These are phyloP conservation scores for Ametastegia equiseti DNA, from an alignment of 2,888 invertebrate species.

Conservation along the genomic window DNA sequence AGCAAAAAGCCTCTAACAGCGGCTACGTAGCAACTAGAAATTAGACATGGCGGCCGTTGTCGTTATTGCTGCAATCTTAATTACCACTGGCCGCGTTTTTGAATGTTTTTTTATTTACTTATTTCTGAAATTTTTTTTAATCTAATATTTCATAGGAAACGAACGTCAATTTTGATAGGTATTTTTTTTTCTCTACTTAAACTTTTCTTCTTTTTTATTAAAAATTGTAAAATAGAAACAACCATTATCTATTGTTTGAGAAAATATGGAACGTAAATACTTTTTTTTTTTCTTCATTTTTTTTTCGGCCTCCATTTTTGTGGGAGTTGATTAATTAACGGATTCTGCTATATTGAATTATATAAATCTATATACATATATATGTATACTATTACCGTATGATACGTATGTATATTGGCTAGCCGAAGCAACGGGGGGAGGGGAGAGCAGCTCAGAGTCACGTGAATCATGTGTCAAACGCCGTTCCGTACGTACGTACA, in stretches of 20 bases:
- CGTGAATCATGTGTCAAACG: conserved; percentile 47
- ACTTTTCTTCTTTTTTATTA: no score
- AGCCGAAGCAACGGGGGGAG: neutral
- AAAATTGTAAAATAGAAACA: no score
- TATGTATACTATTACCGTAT: no score
- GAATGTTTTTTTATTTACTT: neutral
- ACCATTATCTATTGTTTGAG: neutral
- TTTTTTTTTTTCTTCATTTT: neutral
- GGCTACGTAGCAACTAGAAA: conserved; percentile 30
- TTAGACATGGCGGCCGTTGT: conserved; percentile 42
- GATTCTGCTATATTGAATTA: neutral
- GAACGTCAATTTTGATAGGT: no score
- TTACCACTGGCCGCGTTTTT: conserved; percentile 22
- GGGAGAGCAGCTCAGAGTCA: conserved; percentile 20
- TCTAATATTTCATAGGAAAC: no score
- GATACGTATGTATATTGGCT: no score
- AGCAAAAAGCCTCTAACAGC: neutral
- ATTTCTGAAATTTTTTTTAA: neutral
- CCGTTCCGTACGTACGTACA: no score
- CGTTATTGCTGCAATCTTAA: conserved; percentile 38
- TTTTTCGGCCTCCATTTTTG: neutral
- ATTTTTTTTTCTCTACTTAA: no score
- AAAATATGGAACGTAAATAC: neutral
- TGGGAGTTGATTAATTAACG: neutral
- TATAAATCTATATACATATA: conserved; percentile 12